phyloP scores from a whole-genome alignment of 2,113 vertebrate genomes.

The Chrysochloris asiatica region DNA sequence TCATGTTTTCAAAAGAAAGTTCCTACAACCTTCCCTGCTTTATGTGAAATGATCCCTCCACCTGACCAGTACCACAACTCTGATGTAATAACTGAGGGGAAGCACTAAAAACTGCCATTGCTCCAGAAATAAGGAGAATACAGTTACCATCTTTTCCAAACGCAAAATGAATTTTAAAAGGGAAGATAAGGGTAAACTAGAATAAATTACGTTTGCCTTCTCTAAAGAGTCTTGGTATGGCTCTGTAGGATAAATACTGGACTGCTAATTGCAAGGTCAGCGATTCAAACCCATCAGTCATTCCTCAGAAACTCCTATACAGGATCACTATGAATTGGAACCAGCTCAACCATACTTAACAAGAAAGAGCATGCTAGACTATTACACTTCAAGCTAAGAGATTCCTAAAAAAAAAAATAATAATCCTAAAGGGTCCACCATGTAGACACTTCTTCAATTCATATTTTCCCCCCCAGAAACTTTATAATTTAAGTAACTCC shows the following conservation, averaged over 20 bases:
- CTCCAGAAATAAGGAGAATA: slow-evolving; percentile 38
- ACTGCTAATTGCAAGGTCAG: too few species aligned
- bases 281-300: too few species aligned
- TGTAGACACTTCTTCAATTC: slow-evolving; percentile 42
- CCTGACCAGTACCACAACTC: not conserved
- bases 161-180: slow-evolving; percentile 20
- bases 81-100: not conserved
- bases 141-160: slow-evolving; percentile 49
- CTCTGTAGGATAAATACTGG: too few species aligned
- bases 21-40: not conserved
- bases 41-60: not conserved
- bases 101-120: not conserved
- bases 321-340: too few species aligned
- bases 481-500: slow-evolving; percentile 39
- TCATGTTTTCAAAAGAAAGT: slow-evolving; percentile 17
- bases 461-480: slow-evolving; percentile 38
- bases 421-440: not conserved
- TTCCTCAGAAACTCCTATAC: too few species aligned
- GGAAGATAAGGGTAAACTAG: not conserved
- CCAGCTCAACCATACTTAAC: too few species aligned
- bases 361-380: too few species aligned
- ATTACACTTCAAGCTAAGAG: not conserved
- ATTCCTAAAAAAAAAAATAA: not conserved
- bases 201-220: slow-evolving; percentile 20
- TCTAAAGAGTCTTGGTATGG: slow-evolving; percentile 28